Evolutionary conservation across 2,797 vertebrate genomes (phyloP).

Genomic region (Gambusia yucatana): DNA sequence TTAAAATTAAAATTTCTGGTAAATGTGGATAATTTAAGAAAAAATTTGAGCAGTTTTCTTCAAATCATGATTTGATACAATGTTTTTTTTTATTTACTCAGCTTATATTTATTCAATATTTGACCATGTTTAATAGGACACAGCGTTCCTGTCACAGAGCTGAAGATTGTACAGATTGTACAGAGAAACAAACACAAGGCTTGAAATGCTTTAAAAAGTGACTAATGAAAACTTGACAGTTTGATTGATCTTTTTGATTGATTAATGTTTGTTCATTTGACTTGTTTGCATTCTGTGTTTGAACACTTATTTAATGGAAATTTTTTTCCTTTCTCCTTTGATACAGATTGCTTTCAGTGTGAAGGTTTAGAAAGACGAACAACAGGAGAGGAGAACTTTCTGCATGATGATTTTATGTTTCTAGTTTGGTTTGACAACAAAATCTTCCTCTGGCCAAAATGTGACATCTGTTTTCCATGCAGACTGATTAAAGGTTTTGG

Average conservation of each 20-base stretch:
- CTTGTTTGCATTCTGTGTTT: constrained; percentile 33
- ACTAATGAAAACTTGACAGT: constrained; percentile 10
- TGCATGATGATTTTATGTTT: background rate
- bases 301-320: constrained; percentile 5
- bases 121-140: background rate
- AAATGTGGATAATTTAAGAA: background rate
- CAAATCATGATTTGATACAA: background rate
- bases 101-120: background rate
- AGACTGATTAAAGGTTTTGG: background rate
- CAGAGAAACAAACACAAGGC: constrained; percentile 19
- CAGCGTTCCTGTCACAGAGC: background rate
- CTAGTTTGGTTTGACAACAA: background rate
- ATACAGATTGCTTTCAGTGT: constrained; percentile 41
- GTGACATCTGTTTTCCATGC: background rate
- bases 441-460: background rate
- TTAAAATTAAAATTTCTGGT: too few relatives aligned
- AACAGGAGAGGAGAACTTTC: constrained; percentile 10
- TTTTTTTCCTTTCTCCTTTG: constrained; percentile 48
- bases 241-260: too few relatives aligned
- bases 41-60: background rate
- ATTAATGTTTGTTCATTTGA: constrained; percentile 9
- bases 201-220: constrained; percentile 25
- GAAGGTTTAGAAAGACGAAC: background rate
- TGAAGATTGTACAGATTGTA: background rate
- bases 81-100: background rate